Evolutionary conservation across 2,113 vertebrate species (phyloP).

Genomic region (Hymenochirus boettgeri): DNA sequence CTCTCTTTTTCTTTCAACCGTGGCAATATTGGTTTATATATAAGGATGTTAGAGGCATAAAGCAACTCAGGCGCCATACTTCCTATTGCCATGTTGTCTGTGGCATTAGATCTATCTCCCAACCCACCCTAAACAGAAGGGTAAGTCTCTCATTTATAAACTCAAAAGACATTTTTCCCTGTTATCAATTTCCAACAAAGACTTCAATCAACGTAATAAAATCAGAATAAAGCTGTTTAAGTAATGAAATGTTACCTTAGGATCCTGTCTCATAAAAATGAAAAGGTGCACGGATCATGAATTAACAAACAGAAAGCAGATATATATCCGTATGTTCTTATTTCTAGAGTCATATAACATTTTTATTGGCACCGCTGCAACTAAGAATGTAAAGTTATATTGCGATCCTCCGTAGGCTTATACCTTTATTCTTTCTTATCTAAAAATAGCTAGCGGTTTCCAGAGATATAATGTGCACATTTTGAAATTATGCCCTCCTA

Average conservation of each 20-base stretch:
- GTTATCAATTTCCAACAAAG: conserved; percentile 38
- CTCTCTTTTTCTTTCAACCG: conserved; percentile 7
- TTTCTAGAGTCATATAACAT: conserved; percentile 38
- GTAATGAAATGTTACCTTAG: conserved; percentile 43
- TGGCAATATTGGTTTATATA: conserved; percentile 34
- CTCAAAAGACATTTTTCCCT: conserved; percentile 24
- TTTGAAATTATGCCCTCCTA: neutral
- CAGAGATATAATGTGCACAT: conserved; percentile 10
- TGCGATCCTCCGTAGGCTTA: conserved; percentile 38
- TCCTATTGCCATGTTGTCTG: conserved; percentile 14
- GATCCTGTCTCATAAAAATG: conserved; percentile 41
- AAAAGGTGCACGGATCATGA: conserved; percentile 38
- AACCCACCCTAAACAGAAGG: conserved; percentile 22
- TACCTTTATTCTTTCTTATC: conserved; percentile 14
- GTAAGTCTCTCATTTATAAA: conserved; percentile 33
- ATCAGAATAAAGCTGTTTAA: conserved; percentile 44
- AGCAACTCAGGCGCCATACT: neutral
- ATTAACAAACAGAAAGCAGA: conserved; percentile 42
- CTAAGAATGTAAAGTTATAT: conserved; percentile 39
- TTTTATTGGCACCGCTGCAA: conserved; percentile 38
- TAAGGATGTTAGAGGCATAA: conserved; percentile 28
- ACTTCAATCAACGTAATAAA: conserved; percentile 42
- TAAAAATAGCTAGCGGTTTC: conserved; percentile 11
- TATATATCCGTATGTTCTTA: conserved; percentile 41
- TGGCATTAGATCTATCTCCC: conserved; percentile 2